Evolutionary conservation across 2,797 vertebrate genomes (phyloP).

Genomic region (Malacoraja senta): DNA sequence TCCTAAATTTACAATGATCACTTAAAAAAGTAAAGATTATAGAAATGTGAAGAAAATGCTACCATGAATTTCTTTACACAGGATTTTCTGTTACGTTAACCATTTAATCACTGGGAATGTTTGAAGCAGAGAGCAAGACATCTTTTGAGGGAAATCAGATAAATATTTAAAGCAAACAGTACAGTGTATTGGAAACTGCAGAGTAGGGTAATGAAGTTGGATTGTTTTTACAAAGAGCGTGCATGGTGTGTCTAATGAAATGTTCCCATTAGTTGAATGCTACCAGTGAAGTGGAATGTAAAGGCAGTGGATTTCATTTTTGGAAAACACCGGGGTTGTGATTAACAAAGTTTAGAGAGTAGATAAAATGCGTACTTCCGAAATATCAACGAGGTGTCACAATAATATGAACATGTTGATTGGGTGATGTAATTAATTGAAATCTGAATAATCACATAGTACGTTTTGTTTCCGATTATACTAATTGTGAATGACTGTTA

Average conservation of each 20-base stretch:
- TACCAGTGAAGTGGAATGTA: background rate
- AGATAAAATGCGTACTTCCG: background rate
- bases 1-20: background rate
- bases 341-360: background rate
- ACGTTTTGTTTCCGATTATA: background rate
- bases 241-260: background rate
- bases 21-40: background rate
- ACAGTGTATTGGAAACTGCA: background rate
- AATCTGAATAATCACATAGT: background rate
- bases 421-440: background rate
- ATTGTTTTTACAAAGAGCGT: background rate
- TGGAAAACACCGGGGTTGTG: background rate
- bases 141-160: background rate
- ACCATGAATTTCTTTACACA: background rate
- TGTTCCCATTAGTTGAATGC: background rate
- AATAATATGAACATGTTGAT: background rate
- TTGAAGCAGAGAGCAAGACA: background rate
- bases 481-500: constrained; percentile 23
- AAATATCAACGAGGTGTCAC: no score
- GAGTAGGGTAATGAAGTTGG: background rate
- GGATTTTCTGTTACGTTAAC: background rate
- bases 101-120: background rate
- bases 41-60: background rate
- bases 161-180: background rate
- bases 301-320: background rate